Conservation (phyloP, 2,888 invertebrate genomes). For the Matsumyia berberina region DNA sequence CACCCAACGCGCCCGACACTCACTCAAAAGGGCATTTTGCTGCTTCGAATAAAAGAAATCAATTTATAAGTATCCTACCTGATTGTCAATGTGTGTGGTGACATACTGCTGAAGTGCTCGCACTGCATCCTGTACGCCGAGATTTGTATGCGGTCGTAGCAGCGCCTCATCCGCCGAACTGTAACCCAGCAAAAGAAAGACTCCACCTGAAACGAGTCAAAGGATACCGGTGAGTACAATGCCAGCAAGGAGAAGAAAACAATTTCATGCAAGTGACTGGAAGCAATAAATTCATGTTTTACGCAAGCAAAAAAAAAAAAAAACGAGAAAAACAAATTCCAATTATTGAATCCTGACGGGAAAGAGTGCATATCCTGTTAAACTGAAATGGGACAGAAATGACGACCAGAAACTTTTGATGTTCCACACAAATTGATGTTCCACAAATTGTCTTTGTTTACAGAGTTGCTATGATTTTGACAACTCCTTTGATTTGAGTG, state of each 20-base stretch:
- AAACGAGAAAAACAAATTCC: conserved; percentile 56
- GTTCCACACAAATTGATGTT: conserved; percentile 53
- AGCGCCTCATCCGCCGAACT: conserved; percentile 95
- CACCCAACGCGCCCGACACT: conserved; percentile 16
- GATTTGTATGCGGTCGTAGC: conserved; percentile 91
- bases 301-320: too few species aligned
- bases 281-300: conserved; percentile 64
- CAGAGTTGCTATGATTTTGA: conserved; percentile 43
- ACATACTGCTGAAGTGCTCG: conserved; percentile 92
- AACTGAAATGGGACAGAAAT: conserved; percentile 37
- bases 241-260: conserved; percentile 36
- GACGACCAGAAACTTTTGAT: conserved; percentile 57
- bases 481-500: conserved; percentile 54
- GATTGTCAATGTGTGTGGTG: conserved; percentile 89
- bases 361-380: conserved; percentile 34
- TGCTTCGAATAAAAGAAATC: conserved; percentile 46
- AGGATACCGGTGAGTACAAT: conserved; percentile 30
- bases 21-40: conserved; percentile 12
- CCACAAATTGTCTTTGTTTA: conserved; percentile 56
- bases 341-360: conserved; percentile 53
- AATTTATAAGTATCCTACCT: conserved; percentile 84
- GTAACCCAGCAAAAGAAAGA: conserved; percentile 94
- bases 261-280: conserved; percentile 70
- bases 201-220: conserved; percentile 87
- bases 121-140: conserved; percentile 93